Evolutionary conservation across 2,888 invertebrate genomes (phyloP).

Genomic region (Ophraella communa): DNA sequence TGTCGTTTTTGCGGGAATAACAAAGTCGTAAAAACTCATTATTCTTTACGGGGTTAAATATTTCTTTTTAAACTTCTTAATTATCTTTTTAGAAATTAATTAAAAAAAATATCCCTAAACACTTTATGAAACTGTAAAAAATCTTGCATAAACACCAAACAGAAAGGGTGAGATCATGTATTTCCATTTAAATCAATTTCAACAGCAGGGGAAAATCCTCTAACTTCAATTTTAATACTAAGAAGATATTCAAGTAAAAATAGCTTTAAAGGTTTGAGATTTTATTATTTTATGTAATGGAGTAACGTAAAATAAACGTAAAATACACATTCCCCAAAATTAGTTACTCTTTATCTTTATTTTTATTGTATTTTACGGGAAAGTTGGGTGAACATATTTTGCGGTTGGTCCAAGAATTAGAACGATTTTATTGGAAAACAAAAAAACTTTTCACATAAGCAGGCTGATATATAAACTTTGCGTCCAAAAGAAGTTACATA

Average conservation of each 20-base stretch:
- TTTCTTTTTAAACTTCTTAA: neutral
- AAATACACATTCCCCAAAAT: neutral
- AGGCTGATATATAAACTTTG: neutral
- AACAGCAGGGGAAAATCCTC: too few relatives aligned
- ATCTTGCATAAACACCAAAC: too few relatives aligned
- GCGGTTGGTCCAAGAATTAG: neutral
- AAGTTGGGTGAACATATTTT: neutral
- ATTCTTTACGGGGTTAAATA: neutral
- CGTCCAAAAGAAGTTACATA: neutral
- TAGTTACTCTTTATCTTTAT: neutral
- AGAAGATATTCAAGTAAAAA: too few relatives aligned
- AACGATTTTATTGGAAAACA: neutral
- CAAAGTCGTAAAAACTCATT: neutral
- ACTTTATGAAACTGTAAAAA: too few relatives aligned
- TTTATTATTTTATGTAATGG: too few relatives aligned
- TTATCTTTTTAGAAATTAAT: neutral
- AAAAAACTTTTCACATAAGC: neutral
- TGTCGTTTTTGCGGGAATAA: conserved; percentile 11
- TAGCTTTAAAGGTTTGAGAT: too few relatives aligned
- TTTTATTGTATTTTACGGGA: neutral
- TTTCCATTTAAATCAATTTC: too few relatives aligned
- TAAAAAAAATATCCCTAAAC: neutral
- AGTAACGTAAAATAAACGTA: too few relatives aligned
- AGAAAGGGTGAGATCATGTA: too few relatives aligned
- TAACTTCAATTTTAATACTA: too few relatives aligned